Evolutionary conservation across 2,113 vertebrate species (phyloP).

Genomic region (Cariama cristata): DNA sequence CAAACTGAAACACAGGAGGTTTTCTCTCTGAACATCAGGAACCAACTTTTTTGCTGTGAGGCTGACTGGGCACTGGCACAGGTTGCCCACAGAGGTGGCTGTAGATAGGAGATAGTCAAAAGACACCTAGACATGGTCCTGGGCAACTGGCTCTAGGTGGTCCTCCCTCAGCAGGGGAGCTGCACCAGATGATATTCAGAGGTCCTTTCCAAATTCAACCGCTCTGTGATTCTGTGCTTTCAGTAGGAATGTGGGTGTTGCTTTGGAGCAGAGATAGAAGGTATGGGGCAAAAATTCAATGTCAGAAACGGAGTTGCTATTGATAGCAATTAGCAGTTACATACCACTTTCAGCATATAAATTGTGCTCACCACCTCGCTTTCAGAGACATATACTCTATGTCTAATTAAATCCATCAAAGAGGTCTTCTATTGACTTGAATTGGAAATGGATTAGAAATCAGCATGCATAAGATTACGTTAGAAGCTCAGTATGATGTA

Average conservation of each 20-base stretch:
- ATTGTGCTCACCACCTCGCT: background rate
- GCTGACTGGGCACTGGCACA: too few relatives aligned
- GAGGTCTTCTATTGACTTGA: background rate
- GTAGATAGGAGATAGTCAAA: background rate
- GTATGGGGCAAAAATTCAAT: background rate
- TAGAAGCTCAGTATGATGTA: background rate
- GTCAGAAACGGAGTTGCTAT: background rate
- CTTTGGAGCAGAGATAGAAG: background rate
- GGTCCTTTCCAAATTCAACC: background rate
- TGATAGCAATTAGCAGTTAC: background rate
- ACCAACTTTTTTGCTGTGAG: too few relatives aligned
- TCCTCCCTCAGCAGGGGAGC: too few relatives aligned
- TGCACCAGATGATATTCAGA: background rate
- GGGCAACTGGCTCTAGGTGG: too few relatives aligned
- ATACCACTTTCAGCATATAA: background rate
- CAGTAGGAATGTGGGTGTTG: background rate
- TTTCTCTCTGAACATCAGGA: too few relatives aligned
- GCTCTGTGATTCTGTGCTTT: background rate
- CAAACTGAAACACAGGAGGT: too few relatives aligned
- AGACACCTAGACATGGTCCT: too few relatives aligned
- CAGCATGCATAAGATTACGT: background rate
- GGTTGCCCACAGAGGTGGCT: background rate
- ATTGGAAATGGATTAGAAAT: background rate
- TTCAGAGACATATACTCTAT: background rate
- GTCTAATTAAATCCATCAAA: background rate